Evolutionary conservation across 2,113 vertebrate species (phyloP), one percentile per base, ranked within the genome.

Genomic region (Zeus faber): DNA sequence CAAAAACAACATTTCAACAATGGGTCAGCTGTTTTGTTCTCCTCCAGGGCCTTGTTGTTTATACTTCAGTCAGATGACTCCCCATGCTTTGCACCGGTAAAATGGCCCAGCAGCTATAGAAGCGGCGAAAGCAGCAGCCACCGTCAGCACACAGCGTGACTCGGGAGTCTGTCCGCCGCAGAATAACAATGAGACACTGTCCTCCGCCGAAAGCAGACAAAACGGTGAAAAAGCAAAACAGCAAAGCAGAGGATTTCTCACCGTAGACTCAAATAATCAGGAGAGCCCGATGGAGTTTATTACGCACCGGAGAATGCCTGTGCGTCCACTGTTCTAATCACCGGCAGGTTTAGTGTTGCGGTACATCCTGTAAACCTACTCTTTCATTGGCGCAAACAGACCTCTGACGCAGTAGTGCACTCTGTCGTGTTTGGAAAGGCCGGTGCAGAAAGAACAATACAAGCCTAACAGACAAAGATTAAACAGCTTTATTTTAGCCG

Each of bases 51-150:
- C 54, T 43, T 37, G 24, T 54, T 76, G 71, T 77, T 83, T 77
- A 47, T 64, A 74, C 51, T 67, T 33, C 20, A 66, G 82, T 86
- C 80, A 82, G 77, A 82, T 83, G 82, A 82, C 75, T 72, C 57
- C 65, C 35, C 54, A 49, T 65, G 68, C 74, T 54, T 58, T 62
- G 72, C 74, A 65, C 72, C 31, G 65, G 59, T 35, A n/a, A 49
- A 68, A 67, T n/a, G 73, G 33, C 68, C 76, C 41, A 66, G 74
- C 76, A 52, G 18, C 6, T 2, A 60, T 67, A 35, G 67, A 70
- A 62, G 65, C 60, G 63, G 58, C 26, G n/a, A n/a, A n/a, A n/a
- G 4, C 80, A 74, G 61, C 54, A 74, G 69, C 41, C 50, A 65
- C 35, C 72, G 62, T 50, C 71, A 61, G 58, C 61, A 54, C 58